These are phyloP conservation scores for Microplitis mediator DNA, from an alignment of 1,140 invertebrate species.

Conservation along the genomic window DNA sequence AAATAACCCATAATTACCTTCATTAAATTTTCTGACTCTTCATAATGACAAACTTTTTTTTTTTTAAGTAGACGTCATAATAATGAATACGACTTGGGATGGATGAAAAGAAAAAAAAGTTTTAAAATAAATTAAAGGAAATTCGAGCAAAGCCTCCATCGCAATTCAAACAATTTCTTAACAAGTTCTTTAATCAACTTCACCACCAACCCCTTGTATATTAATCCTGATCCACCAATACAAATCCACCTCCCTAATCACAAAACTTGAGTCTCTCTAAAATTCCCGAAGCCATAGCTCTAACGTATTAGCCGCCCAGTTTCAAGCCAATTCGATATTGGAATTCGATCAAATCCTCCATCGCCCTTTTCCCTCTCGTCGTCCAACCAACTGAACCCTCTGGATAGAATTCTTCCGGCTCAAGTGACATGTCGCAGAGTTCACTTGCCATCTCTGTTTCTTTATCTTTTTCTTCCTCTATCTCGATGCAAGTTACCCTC, in stretches of 20 bases:
- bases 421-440: slow-evolving; percentile 59
- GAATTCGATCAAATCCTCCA: slow-evolving; percentile 59
- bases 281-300: slow-evolving; percentile 29
- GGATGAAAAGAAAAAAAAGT: neutral
- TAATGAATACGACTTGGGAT: no score
- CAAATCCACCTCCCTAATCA: slow-evolving; percentile 23
- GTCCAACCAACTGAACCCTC: slow-evolving; percentile 31
- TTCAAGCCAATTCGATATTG: slow-evolving; percentile 54
- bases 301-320: slow-evolving; percentile 1
- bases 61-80: no score
- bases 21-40: no score
- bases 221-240: slow-evolving; percentile 11
- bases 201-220: neutral
- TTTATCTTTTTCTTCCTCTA: slow-evolving; percentile 27
- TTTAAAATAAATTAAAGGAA: neutral
- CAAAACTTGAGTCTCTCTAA: slow-evolving; percentile 26
- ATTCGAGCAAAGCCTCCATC: neutral
- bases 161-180: neutral
- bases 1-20: no score
- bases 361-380: slow-evolving; percentile 15
- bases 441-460: slow-evolving; percentile 44
- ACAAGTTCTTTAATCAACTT: slow-evolving; percentile 28
- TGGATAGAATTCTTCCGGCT: slow-evolving; percentile 59
- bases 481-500: slow-evolving; percentile 1
- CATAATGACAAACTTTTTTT: no score